Conservation (phyloP, 2,113 vertebrate genomes). For the Athene noctua region DNA sequence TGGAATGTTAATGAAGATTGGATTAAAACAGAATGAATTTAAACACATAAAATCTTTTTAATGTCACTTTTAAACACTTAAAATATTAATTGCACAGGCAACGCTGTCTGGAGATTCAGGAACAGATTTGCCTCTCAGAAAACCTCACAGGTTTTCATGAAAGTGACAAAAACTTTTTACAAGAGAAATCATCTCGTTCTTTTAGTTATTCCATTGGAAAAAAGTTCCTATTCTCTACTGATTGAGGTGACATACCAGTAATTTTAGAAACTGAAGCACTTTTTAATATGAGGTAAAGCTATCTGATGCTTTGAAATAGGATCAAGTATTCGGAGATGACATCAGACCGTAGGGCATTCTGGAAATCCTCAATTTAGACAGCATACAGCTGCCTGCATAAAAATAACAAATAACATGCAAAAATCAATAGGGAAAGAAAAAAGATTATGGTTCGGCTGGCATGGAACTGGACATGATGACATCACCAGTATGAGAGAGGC, state of each 20-base stretch:
- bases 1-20: background rate
- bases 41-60: background rate
- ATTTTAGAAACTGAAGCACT: background rate
- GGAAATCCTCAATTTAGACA: slow-evolving; percentile 24
- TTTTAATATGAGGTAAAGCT: slow-evolving; percentile 14
- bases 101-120: background rate
- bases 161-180: background rate
- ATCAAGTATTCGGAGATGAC: slow-evolving; percentile 31
- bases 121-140: background rate
- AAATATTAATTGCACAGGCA: background rate
- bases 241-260: background rate
- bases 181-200: background rate
- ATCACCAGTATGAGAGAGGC: background rate
- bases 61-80: background rate
- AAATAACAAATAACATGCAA: slow-evolving; percentile 25
- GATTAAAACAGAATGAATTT: background rate
- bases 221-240: background rate
- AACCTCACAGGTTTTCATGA: background rate
- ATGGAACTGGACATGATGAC: background rate
- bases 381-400: slow-evolving; percentile 20
- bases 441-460: background rate
- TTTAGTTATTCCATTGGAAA: background rate
- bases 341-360: slow-evolving; percentile 42
- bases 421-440: background rate
- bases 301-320: slow-evolving; percentile 22